phyloP scores from a whole-genome alignment of 64 coral and sea anemone genomes.

The Stichodactyla mertensii region DNA sequence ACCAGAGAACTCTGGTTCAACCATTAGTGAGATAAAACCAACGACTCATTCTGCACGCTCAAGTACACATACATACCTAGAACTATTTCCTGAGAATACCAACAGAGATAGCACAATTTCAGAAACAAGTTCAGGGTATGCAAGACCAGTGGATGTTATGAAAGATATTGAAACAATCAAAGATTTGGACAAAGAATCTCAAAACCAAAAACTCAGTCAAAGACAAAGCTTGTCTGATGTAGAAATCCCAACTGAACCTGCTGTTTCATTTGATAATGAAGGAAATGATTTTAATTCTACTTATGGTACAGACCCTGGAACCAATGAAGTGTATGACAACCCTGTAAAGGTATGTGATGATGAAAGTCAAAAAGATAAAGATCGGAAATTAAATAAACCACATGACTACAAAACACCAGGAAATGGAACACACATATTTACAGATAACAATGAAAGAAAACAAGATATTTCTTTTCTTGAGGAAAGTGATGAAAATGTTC shows the following conservation, averaged over 20 bases:
- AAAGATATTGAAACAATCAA: background rate
- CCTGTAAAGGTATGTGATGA: conserved; percentile 13
- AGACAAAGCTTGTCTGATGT: conserved; percentile 31
- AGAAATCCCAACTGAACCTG: conserved; percentile 16
- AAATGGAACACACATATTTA: background rate
- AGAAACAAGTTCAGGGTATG: conserved; percentile 85
- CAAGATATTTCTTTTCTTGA: background rate
- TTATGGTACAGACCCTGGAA: background rate
- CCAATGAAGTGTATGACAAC: conserved; percentile 17
- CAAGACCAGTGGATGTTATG: conserved; percentile 57
- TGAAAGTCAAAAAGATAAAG: background rate
- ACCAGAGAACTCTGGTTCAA: conserved; percentile 14
- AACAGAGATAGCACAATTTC: conserved; percentile 66
- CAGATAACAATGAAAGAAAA: background rate
- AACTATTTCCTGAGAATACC: conserved; percentile 46
- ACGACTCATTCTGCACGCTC: conserved; percentile 6
- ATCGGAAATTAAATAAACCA: background rate
- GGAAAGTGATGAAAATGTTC: background rate
- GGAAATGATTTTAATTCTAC: background rate
- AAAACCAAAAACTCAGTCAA: background rate
- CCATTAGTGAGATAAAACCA: background rate
- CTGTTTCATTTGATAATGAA: conserved; percentile 10
- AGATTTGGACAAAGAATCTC: background rate
- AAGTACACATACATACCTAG: conserved; percentile 65
- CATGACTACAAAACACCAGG: background rate